Percentiles rank a stretch among this genome's conserved stretches.
Evolutionary conservation across 2,888 invertebrate species (phyloP).

Genomic region (Zygaena filipendulae): DNA sequence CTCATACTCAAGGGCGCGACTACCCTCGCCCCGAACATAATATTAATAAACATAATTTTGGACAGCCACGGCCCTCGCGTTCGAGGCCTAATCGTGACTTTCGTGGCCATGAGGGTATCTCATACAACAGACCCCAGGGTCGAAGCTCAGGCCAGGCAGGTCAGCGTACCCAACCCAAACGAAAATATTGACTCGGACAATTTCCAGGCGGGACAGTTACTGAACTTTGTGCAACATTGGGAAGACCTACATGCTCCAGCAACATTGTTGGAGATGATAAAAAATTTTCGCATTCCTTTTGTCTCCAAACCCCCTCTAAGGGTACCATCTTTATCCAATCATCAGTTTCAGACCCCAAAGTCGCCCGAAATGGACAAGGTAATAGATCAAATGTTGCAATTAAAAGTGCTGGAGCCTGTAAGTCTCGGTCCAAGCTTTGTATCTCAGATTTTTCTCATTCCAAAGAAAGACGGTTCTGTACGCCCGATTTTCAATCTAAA

Average conservation of each 20-base stretch:
- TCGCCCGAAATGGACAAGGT: not conserved
- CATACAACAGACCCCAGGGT: not conserved
- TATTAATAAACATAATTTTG: not conserved
- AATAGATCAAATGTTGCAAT: not conserved
- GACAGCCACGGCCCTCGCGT: no score
- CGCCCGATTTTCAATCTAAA: slow-evolving; percentile 4
- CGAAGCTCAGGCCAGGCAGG: not conserved
- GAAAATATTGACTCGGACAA: slow-evolving; percentile 5
- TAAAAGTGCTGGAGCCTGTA: slow-evolving; percentile 1
- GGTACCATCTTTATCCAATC: not conserved
- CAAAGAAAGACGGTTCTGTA: slow-evolving; percentile 3
- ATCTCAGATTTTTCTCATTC: slow-evolving; percentile 1
- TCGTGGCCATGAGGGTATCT: not conserved
- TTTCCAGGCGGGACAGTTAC: slow-evolving; percentile 4
- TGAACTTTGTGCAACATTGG: not conserved
- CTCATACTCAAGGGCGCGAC: not conserved
- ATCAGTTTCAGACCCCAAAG: slow-evolving; percentile 1
- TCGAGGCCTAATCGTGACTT: not conserved
- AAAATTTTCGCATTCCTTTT: slow-evolving; percentile 5
- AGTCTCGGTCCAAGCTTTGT: slow-evolving; percentile 1
- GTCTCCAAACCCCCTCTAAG: slow-evolving; percentile 1
- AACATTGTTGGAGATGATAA: slow-evolving; percentile 1
- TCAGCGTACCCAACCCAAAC: not conserved
- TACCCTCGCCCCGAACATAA: not conserved
- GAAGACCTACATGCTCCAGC: no score